Base-by-base conservation (phyloP, 1,140 invertebrate genomes). In the Maniola jurtina region DNA sequence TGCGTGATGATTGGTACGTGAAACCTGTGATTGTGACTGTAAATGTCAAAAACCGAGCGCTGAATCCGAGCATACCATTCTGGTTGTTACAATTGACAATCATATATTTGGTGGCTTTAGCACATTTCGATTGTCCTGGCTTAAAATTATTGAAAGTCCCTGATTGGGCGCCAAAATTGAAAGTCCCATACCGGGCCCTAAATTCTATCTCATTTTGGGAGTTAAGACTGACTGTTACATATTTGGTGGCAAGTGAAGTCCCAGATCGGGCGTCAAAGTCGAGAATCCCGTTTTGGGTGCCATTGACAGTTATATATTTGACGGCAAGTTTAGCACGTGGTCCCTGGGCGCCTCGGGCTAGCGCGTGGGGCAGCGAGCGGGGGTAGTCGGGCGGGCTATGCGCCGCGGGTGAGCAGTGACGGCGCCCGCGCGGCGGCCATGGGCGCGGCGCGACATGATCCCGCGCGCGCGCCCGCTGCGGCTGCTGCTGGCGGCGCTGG, bases 371-470 rank as follows among this genome's bases (percentile, higher is more conserved):
- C 56, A 63, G 71, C 35, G 59, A 25, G 63, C 42, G 48, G 68
- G 61, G 38, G 48, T 72, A 55, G 64, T 42, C 59, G 59, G 57
- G 71, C 64, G 75, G 75, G 77, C 72, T 68, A 80, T 84, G 84
- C 66, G 73, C 64, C 5, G 66, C 66, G 72, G 68, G 74, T 79
- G 85, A 78, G 80, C 83, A 86, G 85, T 86, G 85, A 88, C 85
- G 87, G 86, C 84, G 84, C 71, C 80, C 80, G 77, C 76, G 81
- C 86, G 84, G 81, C 80, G 80, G 87, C 85, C 83, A 84, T 86
- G 85, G 84, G 85, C 88, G 84, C 87, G 87, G 88, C 86, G 86
- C 81, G 83, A 83, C 79, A 84, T 87, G 85, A 76, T 73, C 66
- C 77, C 70, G 86, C 82, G 85, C 81, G 75, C 82, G 83, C 84